phyloP scores from a whole-genome alignment of 2,113 vertebrate species.

The Psilopsiagon aurifrons region DNA sequence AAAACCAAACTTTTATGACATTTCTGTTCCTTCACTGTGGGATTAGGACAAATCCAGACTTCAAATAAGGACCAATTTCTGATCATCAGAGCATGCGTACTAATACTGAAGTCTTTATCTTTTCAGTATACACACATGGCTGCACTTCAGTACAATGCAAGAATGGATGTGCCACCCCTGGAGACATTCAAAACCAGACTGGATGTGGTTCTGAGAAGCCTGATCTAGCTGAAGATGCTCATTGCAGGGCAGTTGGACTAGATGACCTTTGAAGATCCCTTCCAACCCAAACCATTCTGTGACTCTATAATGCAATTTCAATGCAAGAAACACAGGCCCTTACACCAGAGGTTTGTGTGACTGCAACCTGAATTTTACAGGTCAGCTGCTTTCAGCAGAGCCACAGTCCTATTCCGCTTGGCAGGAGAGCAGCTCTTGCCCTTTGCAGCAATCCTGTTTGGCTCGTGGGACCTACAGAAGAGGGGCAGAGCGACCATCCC shows the following conservation, averaged over 20 bases:
- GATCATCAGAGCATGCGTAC: neutral
- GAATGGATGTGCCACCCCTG: neutral
- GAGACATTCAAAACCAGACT: neutral
- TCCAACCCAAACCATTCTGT: neutral
- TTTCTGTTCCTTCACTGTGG: neutral
- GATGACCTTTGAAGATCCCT: neutral
- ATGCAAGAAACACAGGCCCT: neutral
- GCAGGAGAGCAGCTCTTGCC: neutral
- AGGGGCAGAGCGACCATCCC: fast-evolving
- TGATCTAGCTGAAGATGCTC: neutral
- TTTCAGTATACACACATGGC: fast-evolving
- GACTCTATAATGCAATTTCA: neutral
- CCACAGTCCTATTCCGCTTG: neutral
- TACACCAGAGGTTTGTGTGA: fast-evolving
- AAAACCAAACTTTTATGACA: neutral
- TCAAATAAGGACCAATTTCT: neutral
- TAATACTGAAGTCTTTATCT: neutral
- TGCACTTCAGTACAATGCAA: neutral
- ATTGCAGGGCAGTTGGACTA: neutral
- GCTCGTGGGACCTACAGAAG: fast-evolving
- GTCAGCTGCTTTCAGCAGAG: neutral
- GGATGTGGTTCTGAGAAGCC: neutral
- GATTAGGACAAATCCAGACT: neutral
- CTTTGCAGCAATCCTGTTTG: neutral
- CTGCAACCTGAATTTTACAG: neutral